Evolutionary conservation across 2,888 invertebrate species (phyloP), one percentile per base, ranked within the genome.

Genomic region (Hermaeophaga mercurialis): DNA sequence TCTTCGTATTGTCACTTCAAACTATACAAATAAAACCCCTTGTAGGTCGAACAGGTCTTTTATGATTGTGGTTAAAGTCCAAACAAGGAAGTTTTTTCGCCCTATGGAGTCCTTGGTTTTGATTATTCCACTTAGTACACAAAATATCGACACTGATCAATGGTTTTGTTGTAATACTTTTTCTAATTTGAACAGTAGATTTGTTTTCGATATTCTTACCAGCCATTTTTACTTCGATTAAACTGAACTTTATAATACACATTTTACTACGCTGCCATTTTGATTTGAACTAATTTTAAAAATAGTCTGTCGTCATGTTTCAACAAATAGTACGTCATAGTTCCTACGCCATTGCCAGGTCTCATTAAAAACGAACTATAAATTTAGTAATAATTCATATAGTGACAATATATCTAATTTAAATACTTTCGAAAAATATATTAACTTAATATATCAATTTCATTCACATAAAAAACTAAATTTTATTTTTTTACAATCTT

Each of bases 241-340:
- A 18, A 52, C 43, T 49, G 17, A 31, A 50, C 46, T 45, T 43
- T 12, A 22, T 8, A 41, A 58, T 52, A 39, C 28, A 58, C 56
- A 46, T 53, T 48, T 43, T 31, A 19, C 31, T 52, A 61, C 12
- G 36, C 58, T 56, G 56, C 61, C 61, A 61, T 61, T 56, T 61
- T 61, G 56, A 52, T 17, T 36, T 19, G 36, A 39, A 57, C 7
- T 48, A 43, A 56, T n/a, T 6, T n/a, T 49, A 49, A 49, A 49
- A 49, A 49, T 49, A 49, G 18, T 19, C 26, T 49, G 33, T 28
- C 48, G 48, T 48, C 26, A 26, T 2, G 2, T 8, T 9, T 26
- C 31, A 31, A 31, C 46, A 46, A 7, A n/a, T 8, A 1, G 9
- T 34, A n/a, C 49, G 49, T 49, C 49, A 49, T n/a, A n/a, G n/a